Percentiles rank a stretch among this genome's conserved stretches.
phyloP scores from a whole-genome alignment of 2,888 invertebrate genomes.

The Coremacera marginata region DNA sequence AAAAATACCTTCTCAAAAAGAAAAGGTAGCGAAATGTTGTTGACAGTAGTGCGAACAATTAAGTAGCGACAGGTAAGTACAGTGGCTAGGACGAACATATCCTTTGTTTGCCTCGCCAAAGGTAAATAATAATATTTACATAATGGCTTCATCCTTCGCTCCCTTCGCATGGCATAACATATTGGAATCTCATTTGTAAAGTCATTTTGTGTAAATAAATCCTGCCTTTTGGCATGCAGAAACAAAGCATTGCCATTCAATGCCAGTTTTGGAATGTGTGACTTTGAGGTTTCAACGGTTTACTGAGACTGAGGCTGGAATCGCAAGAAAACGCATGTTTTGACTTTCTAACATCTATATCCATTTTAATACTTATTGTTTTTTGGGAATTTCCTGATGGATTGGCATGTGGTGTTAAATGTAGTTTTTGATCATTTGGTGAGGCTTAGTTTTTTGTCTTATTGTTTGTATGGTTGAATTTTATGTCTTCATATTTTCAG shows the following conservation, averaged over 20 bases:
- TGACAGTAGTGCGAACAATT: not conserved
- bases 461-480: not conserved
- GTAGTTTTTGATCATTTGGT: constrained; percentile 36
- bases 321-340: constrained; percentile 57
- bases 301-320: constrained; percentile 37
- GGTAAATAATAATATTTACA: constrained; percentile 62
- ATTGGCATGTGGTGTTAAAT: constrained; percentile 49
- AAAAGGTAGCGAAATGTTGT: not conserved
- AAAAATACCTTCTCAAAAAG: not conserved
- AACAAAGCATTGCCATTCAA: constrained; percentile 6
- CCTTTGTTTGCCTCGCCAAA: constrained; percentile 54
- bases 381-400: constrained; percentile 21
- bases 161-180: constrained; percentile 32
- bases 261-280: constrained; percentile 7
- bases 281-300: constrained; percentile 15
- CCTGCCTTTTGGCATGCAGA: constrained; percentile 48
- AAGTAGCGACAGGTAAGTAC: not conserved
- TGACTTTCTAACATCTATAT: constrained; percentile 54
- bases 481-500: too few species aligned
- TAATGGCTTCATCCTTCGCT: constrained; percentile 44
- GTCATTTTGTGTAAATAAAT: constrained; percentile 65
- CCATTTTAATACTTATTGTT: not conserved
- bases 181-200: constrained; percentile 65
- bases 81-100: not conserved
- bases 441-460: not conserved